A percentile compares a stretch with the other conserved stretches of the same genome.
These are phyloP conservation scores for Platysternon megacephalum DNA, from an alignment of 2,113 vertebrate species.

Conservation along the genomic window DNA sequence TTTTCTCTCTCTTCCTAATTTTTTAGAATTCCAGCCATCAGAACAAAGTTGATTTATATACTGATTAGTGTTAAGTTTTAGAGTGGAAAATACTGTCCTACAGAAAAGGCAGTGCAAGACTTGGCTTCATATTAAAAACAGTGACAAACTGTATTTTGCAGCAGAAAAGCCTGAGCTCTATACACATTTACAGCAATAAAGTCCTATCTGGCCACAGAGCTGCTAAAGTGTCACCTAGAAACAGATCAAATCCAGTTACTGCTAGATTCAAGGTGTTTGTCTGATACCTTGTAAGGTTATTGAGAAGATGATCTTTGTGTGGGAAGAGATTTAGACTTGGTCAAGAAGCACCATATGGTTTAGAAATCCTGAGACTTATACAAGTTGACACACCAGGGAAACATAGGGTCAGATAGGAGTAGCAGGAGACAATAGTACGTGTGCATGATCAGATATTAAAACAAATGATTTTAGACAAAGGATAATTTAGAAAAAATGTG, in stretches of 20 bases:
- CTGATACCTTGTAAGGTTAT: background rate
- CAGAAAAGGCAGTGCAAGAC: background rate
- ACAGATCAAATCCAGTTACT: rapidly evolving
- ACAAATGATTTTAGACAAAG: background rate
- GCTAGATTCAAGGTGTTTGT: background rate
- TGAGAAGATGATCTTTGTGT: background rate
- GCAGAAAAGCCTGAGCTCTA: background rate
- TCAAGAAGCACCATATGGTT: background rate
- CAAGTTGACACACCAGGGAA: background rate
- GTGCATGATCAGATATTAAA: background rate
- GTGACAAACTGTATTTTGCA: background rate
- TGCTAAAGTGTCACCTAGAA: background rate
- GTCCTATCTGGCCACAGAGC: rapidly evolving
- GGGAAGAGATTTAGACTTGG: background rate
- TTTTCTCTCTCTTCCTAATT: background rate
- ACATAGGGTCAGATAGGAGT: background rate
- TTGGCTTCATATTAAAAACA: background rate
- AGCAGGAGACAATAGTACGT: rapidly evolving
- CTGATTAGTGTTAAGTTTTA: background rate
- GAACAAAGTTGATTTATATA: background rate
- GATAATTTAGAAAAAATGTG: background rate
- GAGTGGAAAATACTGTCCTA: background rate
- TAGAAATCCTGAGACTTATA: background rate
- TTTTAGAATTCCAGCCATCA: background rate
- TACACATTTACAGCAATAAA: background rate